Base-by-base conservation (phyloP, 2,888 invertebrate genomes). In the Ophion ventricosus region DNA sequence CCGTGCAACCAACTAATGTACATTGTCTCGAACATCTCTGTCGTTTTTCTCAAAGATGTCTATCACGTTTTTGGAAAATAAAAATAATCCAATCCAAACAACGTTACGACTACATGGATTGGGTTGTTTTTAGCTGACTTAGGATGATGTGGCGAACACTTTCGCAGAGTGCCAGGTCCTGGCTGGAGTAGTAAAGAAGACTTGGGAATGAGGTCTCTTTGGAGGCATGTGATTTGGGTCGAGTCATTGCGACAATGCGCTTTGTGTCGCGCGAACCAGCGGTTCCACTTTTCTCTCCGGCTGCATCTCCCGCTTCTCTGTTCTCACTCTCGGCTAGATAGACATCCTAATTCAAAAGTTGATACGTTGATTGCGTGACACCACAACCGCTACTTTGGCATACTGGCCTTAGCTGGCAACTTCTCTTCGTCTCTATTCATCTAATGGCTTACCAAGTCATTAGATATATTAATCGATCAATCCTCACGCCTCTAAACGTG, bases 221-320 rank as follows among this genome's bases (percentile, higher is more conserved):
- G 75, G 75, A 69, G 72, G 84, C 83, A 86, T 85, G 88, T 87
- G 89, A 91, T 91, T 89, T 91, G 86, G 90, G 90, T 90, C 90
- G 90, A 83, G 81, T 85, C 89, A 91, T 88, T 88, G 90, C 89
- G 89, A 91, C 91, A 91, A 91, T 91, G 88, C 89, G 88, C 90
- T 91, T 90, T 91, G 90, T 89, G 88, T 86, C 83, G 83, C 85
- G 84, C 80, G 81, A 81, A 57, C 81, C 23, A 80, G 72, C 23
- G 26, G 29, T 59, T 56, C 40, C 11, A 29, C 59, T 78, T 54
- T 63, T 35, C 29, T 63, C 70, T 54, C 54, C 35, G 20, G 5
- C 54, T 29, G 17, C n/a, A 63, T 40, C 14, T 25, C 2, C 7
- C 49, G n/a, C 17, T 26, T 23, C 43, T 40, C 29, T 59, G 25